Percentiles rank a stretch among this genome's conserved stretches.
Conservation (phyloP, 1,140 invertebrate species). For the Drosophila nigromelanica region DNA sequence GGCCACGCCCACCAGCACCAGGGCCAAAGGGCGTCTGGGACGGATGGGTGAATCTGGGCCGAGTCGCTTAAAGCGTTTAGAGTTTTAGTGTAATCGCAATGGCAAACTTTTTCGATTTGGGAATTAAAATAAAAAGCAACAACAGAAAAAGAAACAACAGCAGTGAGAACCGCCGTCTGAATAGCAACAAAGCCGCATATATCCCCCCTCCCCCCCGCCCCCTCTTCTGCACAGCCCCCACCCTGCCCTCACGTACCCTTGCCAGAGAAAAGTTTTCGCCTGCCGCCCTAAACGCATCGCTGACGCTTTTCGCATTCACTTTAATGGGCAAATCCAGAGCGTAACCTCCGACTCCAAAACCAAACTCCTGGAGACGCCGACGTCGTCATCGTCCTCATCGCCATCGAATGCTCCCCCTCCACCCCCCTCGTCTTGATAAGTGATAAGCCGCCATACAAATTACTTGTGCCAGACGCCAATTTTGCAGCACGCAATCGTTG, state of each 20-base stretch:
- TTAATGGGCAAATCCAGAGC: constrained; percentile 51
- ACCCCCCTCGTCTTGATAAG: constrained; percentile 46
- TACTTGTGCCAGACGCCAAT: constrained; percentile 38
- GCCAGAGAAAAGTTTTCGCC: constrained; percentile 45
- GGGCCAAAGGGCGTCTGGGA: not conserved
- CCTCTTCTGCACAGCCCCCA: too few species aligned
- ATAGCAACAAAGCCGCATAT: constrained; percentile 16
- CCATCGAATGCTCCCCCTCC: not conserved
- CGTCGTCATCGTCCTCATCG: not conserved
- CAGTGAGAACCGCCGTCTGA: constrained; percentile 38
- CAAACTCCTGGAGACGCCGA: not conserved
- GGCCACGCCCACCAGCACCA: constrained; percentile 8
- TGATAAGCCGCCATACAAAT: constrained; percentile 77
- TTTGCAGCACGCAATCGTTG: constrained; percentile 17
- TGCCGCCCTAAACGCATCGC: constrained; percentile 58
- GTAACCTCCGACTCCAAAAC: constrained; percentile 21
- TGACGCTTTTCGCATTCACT: constrained; percentile 44
- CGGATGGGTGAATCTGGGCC: constrained; percentile 5
- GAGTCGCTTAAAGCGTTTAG: constrained; percentile 64
- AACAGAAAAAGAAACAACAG: constrained; percentile 25
- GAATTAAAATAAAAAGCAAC: constrained; percentile 72
- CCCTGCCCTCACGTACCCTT: constrained; percentile 4
- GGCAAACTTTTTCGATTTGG: constrained; percentile 78
- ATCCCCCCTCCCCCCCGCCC: not conserved
- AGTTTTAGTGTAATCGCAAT: constrained; percentile 68